Percentiles rank a stretch among this genome's conserved stretches.
phyloP scores from a whole-genome alignment of 1,140 invertebrate species.

The Drosophila willistoni region DNA sequence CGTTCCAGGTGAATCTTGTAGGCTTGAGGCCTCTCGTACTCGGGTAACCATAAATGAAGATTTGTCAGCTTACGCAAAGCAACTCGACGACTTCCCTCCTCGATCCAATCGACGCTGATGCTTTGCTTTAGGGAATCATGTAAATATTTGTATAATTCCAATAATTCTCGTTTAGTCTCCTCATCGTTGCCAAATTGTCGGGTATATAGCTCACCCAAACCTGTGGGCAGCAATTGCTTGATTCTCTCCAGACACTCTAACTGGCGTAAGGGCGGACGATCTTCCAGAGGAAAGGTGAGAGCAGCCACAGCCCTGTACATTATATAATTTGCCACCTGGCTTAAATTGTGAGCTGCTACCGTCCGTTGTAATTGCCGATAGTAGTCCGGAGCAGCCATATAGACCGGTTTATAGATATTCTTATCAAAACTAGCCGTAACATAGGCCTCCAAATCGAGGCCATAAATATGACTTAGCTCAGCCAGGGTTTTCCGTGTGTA shows the following conservation, averaged over 20 bases:
- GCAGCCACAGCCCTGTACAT: constrained; percentile 69
- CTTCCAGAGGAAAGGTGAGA: constrained; percentile 62
- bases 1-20: constrained; percentile 54
- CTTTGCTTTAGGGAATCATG: constrained; percentile 56
- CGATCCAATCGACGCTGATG: constrained; percentile 58
- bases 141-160: constrained; percentile 40
- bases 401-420: constrained; percentile 59
- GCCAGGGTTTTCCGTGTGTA: constrained; percentile 54
- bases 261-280: constrained; percentile 35
- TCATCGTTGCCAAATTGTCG: constrained; percentile 45
- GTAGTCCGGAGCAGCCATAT: constrained; percentile 65
- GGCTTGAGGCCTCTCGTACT: constrained; percentile 42
- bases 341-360: constrained; percentile 50
- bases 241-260: constrained; percentile 46
- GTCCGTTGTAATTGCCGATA: constrained; percentile 64
- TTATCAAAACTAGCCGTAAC: constrained; percentile 48
- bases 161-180: constrained; percentile 30
- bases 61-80: constrained; percentile 55
- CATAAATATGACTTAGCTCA: constrained; percentile 42
- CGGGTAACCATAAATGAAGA: constrained; percentile 39
- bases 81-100: constrained; percentile 58
- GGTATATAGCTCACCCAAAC: constrained; percentile 66
- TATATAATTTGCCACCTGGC: constrained; percentile 70
- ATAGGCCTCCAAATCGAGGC: constrained; percentile 56
- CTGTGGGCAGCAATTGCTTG: constrained; percentile 54